phyloP scores from a whole-genome alignment of 2,797 vertebrate species.

The Pangasius mekongensis region DNA sequence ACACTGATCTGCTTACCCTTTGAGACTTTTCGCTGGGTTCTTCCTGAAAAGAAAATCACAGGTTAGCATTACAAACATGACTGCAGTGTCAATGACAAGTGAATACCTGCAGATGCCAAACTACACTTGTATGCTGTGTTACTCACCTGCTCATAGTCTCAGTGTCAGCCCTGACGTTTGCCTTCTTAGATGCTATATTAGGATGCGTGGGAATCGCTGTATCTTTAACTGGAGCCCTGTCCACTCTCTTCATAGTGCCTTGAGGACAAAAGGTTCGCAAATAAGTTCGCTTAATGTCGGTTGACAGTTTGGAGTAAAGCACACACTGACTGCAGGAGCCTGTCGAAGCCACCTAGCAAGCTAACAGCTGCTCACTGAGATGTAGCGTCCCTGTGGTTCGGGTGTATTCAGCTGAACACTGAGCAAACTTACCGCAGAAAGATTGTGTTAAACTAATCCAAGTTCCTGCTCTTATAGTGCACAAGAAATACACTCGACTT shows the following conservation, averaged over 20 bases:
- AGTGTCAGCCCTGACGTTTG: conserved; percentile 60
- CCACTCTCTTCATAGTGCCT: conserved; percentile 42
- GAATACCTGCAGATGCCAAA: not conserved
- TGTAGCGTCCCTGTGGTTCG: not conserved
- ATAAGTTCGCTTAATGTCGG: not conserved
- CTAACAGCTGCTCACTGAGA: not conserved
- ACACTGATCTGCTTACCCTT: conserved; percentile 41
- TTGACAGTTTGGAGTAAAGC: not conserved
- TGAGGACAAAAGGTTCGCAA: not conserved
- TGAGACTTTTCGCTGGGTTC: conserved; percentile 35
- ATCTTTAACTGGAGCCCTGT: conserved; percentile 63
- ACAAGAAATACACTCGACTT: too few relatives aligned
- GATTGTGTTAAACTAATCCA: not conserved
- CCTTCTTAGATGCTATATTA: conserved; percentile 48
- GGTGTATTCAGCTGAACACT: not conserved
- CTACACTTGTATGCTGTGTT: not conserved
- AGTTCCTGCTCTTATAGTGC: not conserved
- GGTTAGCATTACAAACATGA: not conserved
- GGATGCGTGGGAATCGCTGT: conserved; percentile 38
- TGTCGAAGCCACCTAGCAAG: not conserved
- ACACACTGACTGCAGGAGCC: not conserved
- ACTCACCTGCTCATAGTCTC: conserved; percentile 64
- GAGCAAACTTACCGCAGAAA: not conserved
- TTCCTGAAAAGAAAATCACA: conserved; percentile 37
- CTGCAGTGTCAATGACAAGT: not conserved